Evolutionary conservation across 1,140 invertebrate genomes (phyloP), one percentile per base, ranked within the genome.

Genomic region (Harpegnathos saltator): DNA sequence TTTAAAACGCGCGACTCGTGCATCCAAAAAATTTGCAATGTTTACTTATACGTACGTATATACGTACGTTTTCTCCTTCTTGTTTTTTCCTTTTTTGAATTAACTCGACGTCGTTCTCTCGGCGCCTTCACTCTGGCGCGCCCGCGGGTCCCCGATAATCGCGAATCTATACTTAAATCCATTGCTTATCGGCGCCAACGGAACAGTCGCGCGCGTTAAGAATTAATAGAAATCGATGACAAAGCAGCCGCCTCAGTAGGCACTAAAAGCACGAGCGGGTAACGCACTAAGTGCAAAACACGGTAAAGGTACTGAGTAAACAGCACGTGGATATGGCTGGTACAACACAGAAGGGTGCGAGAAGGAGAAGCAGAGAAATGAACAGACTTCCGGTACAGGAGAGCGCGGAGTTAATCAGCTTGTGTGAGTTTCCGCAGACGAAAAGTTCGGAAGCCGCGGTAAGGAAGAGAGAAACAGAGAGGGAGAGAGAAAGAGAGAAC

Each of bases 261-360:
- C 78, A 91, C 83, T 91, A 90, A 91, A 90, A 91, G 90, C 90
- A 88, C 75, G 66, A 19, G 11, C 82, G 59, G 75, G 84, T 90
- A 86, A 80, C 58, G 68, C 82, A 52, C 73, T 90, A 90, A 91
- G 90, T 90, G 90, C 84, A 65, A 90, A 91, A 89, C 78, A 85
- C 19, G 12, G 83, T 87, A 74, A 83, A 68, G 44, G 68, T 71
- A 59, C 44, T 33, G 48, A 29, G 24, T 78, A 69, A 69, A 58
- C 19, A 78, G 19, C 17, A 56, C 19, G 52, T 71, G 26, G 48
- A 54, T 19, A 19, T 56, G 12, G 4, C 22, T 52, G 26, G 17
- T 66, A 38, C 29, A 50, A 77, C 19, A 29, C 19, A 50, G 1
- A 14, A 73, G 19, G 14, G 24, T 29, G 12, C 7, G 22, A 29